phyloP scores from a whole-genome alignment of 2,797 vertebrate genomes.

The Sebastes minor region DNA sequence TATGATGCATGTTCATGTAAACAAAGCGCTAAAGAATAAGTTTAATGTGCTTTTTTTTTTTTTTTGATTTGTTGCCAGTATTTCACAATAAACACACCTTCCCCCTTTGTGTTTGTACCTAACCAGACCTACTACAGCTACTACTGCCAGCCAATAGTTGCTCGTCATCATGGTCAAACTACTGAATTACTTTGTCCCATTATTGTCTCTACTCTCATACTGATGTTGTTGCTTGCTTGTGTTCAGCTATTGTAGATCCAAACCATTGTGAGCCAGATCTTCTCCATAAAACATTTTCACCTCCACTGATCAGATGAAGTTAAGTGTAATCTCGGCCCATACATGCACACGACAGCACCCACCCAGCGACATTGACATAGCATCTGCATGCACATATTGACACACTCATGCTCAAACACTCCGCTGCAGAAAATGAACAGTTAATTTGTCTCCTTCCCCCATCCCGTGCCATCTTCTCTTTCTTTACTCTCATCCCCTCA shows the following conservation, averaged over 20 bases:
- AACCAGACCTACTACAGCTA: neutral
- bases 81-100: constrained; percentile 37
- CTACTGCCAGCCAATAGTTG: constrained; percentile 14
- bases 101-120: neutral
- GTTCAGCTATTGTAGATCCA: constrained; percentile 13
- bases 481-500: constrained; percentile 22
- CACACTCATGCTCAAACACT: constrained; percentile 68
- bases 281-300: neutral
- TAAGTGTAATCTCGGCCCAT: constrained; percentile 46
- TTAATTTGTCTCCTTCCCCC: constrained; percentile 46
- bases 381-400: constrained; percentile 17
- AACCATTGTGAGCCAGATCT: neutral
- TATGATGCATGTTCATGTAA: constrained; percentile 39
- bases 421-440: constrained; percentile 54
- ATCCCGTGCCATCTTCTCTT: constrained; percentile 38
- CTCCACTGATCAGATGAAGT: constrained; percentile 24
- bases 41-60: constrained; percentile 31
- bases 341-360: constrained; percentile 44
- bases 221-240: constrained; percentile 8
- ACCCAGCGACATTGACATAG: constrained; percentile 27
- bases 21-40: constrained; percentile 13
- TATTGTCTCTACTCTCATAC: neutral
- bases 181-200: neutral
- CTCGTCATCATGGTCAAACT: constrained; percentile 15
- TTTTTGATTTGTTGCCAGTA: neutral